phyloP scores from a whole-genome alignment of 2,888 invertebrate genomes.

The Orthosia cruda region DNA sequence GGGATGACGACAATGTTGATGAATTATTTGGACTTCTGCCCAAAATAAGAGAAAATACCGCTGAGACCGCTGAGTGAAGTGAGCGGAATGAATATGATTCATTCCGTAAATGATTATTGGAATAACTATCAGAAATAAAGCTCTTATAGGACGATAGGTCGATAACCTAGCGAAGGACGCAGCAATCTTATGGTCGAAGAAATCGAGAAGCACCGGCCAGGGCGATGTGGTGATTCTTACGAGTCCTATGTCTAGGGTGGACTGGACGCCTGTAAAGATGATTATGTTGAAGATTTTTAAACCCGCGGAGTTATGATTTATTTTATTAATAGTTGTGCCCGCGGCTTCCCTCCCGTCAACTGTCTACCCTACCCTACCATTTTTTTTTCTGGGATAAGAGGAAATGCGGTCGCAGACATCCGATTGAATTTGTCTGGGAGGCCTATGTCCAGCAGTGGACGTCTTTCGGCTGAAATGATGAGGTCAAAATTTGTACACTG shows the following conservation, averaged over 20 bases:
- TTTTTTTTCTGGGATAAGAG: no score
- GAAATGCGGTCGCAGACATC: no score
- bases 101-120: not conserved
- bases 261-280: not conserved
- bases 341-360: no score
- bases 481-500: no score
- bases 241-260: not conserved
- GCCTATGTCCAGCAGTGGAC: no score
- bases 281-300: not conserved
- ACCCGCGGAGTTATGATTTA: no score
- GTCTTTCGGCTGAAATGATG: no score
- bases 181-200: no score
- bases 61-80: slow-evolving; percentile 1
- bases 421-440: no score
- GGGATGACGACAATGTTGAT: slow-evolving; percentile 15
- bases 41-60: slow-evolving; percentile 36
- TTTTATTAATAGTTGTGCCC: no score
- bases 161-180: not conserved
- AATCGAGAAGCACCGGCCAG: not conserved
- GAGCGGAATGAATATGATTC: not conserved
- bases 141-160: not conserved
- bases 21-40: slow-evolving; percentile 46
- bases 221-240: not conserved
- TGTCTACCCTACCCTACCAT: no score
- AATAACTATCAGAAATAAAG: not conserved